A percentile compares a stretch with the other conserved stretches of the same genome.
Evolutionary conservation across 2,888 invertebrate genomes (phyloP).

Genomic region (Melanostoma mellinum): DNA sequence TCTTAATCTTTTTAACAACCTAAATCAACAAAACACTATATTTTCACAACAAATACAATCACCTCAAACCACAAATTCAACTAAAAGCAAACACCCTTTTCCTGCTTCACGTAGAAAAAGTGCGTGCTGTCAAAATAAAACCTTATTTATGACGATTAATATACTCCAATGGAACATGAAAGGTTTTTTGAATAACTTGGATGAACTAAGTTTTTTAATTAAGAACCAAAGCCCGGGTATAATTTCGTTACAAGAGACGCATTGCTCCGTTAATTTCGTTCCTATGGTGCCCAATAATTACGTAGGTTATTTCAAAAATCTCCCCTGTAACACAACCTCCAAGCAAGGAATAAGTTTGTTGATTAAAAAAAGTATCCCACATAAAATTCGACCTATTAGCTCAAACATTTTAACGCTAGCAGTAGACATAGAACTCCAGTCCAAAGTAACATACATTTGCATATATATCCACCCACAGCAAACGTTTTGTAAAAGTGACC

Average conservation of each 20-base stretch:
- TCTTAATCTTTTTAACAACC: too few relatives aligned
- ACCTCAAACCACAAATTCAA: background rate
- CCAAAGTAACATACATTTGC: constrained; percentile 13
- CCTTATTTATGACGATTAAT: background rate
- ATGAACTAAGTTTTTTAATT: too few relatives aligned
- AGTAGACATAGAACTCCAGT: background rate
- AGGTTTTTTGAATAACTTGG: constrained; percentile 29
- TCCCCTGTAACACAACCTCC: constrained; percentile 17
- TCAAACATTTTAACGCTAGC: constrained; percentile 14
- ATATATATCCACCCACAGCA: constrained; percentile 6
- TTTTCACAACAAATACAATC: too few relatives aligned
- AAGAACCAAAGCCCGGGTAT: constrained; percentile 10
- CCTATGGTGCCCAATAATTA: constrained; percentile 21
- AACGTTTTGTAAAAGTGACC: too few relatives aligned
- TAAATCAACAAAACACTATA: too few relatives aligned
- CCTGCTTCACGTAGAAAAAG: constrained; percentile 5
- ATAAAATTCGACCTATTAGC: constrained; percentile 8
- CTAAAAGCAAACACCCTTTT: background rate
- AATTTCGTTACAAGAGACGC: constrained; percentile 36
- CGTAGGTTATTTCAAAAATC: constrained; percentile 18
- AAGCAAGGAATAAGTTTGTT: constrained; percentile 34
- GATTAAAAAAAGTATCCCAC: constrained; percentile 22
- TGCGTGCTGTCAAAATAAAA: background rate
- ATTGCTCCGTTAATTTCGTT: background rate
- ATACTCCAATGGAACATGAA: constrained; percentile 20